These are phyloP conservation scores for Heterotilapia buettikoferi DNA, from an alignment of 2,113 vertebrate genomes.

Conservation along the genomic window DNA sequence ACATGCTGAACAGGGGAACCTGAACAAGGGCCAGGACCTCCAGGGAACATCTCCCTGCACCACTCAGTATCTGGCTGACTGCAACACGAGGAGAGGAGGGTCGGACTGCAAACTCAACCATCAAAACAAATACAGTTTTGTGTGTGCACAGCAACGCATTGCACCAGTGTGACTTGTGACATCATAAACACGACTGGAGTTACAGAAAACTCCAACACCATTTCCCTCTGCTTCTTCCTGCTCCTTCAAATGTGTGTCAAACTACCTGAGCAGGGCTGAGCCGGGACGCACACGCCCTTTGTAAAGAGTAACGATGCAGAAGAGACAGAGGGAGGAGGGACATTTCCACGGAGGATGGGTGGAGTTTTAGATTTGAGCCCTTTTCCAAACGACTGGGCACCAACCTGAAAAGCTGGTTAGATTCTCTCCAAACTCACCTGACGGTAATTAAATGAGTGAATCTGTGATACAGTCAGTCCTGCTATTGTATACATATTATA, in stretches of 20 bases:
- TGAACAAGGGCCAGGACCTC: background rate
- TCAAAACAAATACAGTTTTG: background rate
- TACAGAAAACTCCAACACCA: background rate
- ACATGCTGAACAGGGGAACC: background rate
- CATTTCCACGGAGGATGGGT: background rate
- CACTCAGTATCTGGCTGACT: background rate
- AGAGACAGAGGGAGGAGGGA: background rate
- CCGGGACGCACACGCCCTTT: constrained; percentile 59
- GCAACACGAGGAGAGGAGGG: background rate
- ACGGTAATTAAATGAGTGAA: background rate
- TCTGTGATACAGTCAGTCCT: background rate
- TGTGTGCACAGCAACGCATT: background rate
- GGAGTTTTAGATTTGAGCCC: background rate
- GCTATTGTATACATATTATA: background rate
- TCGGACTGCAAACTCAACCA: background rate
- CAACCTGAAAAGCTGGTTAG: background rate
- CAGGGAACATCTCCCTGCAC: background rate
- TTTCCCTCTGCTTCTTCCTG: background rate
- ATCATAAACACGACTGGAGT: background rate
- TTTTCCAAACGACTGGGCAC: background rate
- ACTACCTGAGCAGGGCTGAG: constrained; percentile 33
- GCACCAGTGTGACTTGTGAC: background rate
- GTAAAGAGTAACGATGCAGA: constrained; percentile 38
- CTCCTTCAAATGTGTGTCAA: background rate
- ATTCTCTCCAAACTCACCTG: background rate